Conservation (phyloP, 2,797 vertebrate genomes). For the Mormyrops attenuatus region DNA sequence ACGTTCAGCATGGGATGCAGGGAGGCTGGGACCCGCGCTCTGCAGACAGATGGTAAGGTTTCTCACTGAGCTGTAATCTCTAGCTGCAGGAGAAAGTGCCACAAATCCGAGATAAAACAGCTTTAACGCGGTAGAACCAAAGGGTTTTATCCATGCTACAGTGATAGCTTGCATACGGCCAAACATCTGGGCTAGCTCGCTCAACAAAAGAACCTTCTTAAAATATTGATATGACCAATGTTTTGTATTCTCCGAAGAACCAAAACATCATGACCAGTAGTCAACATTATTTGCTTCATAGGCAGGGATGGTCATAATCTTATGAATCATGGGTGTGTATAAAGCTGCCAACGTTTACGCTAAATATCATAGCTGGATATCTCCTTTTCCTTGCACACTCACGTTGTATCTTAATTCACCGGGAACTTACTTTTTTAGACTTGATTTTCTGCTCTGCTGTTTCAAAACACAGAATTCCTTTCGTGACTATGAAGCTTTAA, state of each 20-base stretch:
- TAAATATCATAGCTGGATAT: not conserved
- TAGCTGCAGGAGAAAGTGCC: slow-evolving; percentile 58
- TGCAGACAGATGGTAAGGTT: slow-evolving; percentile 74
- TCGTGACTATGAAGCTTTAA: not conserved
- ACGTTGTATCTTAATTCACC: not conserved
- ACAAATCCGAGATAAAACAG: slow-evolving; percentile 81
- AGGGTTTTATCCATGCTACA: slow-evolving; percentile 67
- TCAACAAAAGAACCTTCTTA: slow-evolving; percentile 22
- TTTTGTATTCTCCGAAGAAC: not conserved
- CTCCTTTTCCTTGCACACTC: not conserved
- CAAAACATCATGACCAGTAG: not conserved
- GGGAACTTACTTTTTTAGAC: not conserved
- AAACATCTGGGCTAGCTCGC: slow-evolving; percentile 56
- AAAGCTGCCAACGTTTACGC: not conserved
- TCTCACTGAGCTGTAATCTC: slow-evolving; percentile 71
- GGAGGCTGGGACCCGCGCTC: not conserved
- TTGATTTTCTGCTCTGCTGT: not conserved
- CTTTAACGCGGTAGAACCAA: slow-evolving; percentile 69
- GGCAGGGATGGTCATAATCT: not conserved
- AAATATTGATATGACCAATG: not conserved
- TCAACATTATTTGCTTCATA: not conserved
- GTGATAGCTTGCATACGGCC: slow-evolving; percentile 66
- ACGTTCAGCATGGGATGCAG: not conserved
- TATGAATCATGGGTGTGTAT: not conserved
- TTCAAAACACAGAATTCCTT: not conserved